Conservation (phyloP, 1,140 invertebrate genomes). For the Oryzaephilus surinamensis region DNA sequence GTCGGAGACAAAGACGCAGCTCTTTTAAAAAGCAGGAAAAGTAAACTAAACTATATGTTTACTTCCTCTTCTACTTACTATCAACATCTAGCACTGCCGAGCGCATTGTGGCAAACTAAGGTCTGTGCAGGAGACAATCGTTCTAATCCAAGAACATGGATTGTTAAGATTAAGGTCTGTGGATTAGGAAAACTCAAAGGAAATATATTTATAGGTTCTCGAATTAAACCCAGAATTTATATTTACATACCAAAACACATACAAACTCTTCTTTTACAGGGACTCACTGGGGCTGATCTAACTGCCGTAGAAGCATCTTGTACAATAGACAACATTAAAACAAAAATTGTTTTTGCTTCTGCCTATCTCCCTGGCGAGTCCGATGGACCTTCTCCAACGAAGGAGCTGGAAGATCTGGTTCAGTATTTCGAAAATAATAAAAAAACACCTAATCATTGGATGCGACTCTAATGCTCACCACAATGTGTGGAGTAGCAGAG, state of each 20-base stretch:
- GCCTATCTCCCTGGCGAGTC: not conserved
- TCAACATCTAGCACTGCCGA: not conserved
- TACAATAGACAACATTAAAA: not conserved
- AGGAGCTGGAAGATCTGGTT: too few relatives aligned
- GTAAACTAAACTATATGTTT: not conserved
- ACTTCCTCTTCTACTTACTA: not conserved
- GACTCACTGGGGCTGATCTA: not conserved
- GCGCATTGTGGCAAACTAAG: not conserved
- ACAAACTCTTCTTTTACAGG: not conserved
- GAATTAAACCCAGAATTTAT: not conserved
- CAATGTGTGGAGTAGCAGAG: not conserved
- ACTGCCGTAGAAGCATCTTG: not conserved
- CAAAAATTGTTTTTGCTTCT: not conserved
- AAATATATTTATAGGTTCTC: not conserved
- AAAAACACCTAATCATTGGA: too few relatives aligned
- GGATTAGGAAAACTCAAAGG: too few relatives aligned
- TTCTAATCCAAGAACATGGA: not conserved
- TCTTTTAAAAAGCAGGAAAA: not conserved
- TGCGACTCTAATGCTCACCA: conserved; percentile 1
- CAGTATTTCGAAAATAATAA: too few relatives aligned
- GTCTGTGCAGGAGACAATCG: not conserved
- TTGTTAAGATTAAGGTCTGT: not conserved
- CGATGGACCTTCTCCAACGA: not conserved
- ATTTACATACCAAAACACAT: not conserved
- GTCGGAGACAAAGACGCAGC: not conserved